Evolutionary conservation across 2,113 vertebrate species (phyloP), one percentile per base, ranked within the genome.

Genomic region (Australoheros scitulus): DNA sequence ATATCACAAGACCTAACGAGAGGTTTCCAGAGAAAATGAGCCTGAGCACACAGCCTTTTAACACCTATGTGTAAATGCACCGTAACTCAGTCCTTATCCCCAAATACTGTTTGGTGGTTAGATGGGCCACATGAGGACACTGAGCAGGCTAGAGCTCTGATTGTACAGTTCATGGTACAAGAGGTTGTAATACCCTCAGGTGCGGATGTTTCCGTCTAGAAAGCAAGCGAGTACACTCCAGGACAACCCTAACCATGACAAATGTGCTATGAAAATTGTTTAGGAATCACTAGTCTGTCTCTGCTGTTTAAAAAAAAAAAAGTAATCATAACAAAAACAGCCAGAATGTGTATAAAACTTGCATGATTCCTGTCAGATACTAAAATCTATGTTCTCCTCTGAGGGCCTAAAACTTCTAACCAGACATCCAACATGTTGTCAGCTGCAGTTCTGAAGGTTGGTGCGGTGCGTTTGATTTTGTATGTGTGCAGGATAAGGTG

Each of bases 401-500:
- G 59, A 60, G 76, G 63, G 64, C n/a, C 72, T 13, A 0, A 5
- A 0, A 76, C 61, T 61, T 34, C 65, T 10, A 50, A 81, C 60
- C 70, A 78, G 26, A 52, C 75, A 32, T 63, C 59, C n/a, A 43
- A 11, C 82, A 32, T 59, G 47, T 17, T 32, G 63, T 76, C 58
- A 24, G 81, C 80, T 36, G 50, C 56, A 10, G 83, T 74, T 60
- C 58, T 70, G 29, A 81, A 61, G 59, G 78, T 14, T 8, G 18
- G 3, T 0, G 22, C 1, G 61, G 58, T 3, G 43, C 0, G 8
- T 72, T 64, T 41, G 77, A 80, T 75, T 84, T 41, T 2, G 15
- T 3, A 7, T 59, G 76, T 43, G 65, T 50, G 29, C 61, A 4
- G 78, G 32, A 86, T 87, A 84, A 92, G 83, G 89, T 88, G 87